These are phyloP conservation scores for Callimorpha dominula DNA, from an alignment of 2,888 invertebrate genomes.

Conservation along the genomic window DNA sequence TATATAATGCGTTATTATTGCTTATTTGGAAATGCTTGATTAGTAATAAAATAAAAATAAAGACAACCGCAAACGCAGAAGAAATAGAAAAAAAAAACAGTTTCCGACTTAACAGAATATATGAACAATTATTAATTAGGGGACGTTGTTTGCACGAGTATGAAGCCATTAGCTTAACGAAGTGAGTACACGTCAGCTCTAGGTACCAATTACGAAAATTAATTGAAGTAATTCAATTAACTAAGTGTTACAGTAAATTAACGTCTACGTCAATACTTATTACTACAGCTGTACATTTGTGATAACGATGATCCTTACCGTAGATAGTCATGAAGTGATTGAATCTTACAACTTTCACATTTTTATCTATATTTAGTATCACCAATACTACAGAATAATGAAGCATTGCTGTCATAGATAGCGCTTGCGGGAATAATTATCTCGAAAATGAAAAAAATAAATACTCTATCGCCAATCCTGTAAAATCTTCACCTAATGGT, in stretches of 20 bases:
- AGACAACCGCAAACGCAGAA: neutral
- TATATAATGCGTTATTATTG: neutral
- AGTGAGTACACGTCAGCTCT: slow-evolving; percentile 28
- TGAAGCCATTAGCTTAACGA: slow-evolving; percentile 44
- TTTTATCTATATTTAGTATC: neutral
- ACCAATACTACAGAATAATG: neutral
- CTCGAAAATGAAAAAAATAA: too few relatives aligned
- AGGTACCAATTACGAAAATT: slow-evolving; percentile 45
- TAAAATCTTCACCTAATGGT: too few relatives aligned
- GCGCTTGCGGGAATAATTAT: too few relatives aligned
- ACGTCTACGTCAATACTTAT: slow-evolving; percentile 5
- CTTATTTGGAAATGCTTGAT: neutral
- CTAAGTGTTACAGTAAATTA: slow-evolving; percentile 40
- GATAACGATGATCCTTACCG: neutral
- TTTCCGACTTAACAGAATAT: neutral
- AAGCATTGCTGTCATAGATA: neutral
- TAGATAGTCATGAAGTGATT: neutral
- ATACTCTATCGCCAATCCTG: too few relatives aligned
- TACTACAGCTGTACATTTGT: neutral
- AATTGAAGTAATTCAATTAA: slow-evolving; percentile 50
- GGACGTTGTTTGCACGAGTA: slow-evolving; percentile 33
- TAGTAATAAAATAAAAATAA: neutral
- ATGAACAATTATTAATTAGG: slow-evolving; percentile 10
- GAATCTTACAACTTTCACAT: neutral
- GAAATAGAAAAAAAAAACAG: neutral